Base-by-base conservation (phyloP, 2,888 invertebrate species). In the Lampropteryx suffumata region DNA sequence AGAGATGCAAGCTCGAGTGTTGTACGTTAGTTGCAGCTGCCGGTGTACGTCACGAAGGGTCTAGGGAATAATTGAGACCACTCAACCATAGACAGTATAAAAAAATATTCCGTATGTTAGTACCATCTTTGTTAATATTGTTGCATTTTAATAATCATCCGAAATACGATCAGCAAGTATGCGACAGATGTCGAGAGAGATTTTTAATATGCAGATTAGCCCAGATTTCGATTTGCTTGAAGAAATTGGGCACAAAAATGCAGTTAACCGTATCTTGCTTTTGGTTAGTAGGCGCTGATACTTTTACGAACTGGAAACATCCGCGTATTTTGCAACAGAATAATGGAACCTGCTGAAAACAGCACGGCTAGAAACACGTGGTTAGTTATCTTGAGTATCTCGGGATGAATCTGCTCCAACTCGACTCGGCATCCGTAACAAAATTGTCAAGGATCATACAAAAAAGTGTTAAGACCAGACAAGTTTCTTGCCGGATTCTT, bases 11-110 rank as follows among this genome's bases (percentile, higher is more conserved):
- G 58, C 50, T 72, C 55, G 59, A 69, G 69, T 74, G 70, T 74
- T 73, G 77, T 82, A 83, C 86, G 86, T 87, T 85, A 76, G 84
- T 65, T 82, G 89, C 89, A 90, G 89, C 89, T 89, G 89, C 78
- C 87, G 76, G 64, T 70, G 61, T 71, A 85, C 88, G 87, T 89
- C 88, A 87, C 78, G 69, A 74, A 80, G 82, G 77, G 79, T 72
- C 81, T 81, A 84, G 79, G 76, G 83, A 73, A 76, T 75, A 73
- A 78, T 79, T 79, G 81, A 79, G 79, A 70, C 69, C 80, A 78
- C 78, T 82, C 79, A 79, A 81, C 76, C 85, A 72, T 83, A 74
- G 76, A 74, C 70, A 68, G 59, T 59, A 67, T 65, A 65, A 71
- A 71, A 74, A 75, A 66, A 71, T 71, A 71, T 71, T 65, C 73